A percentile compares a stretch with the other conserved stretches of the same genome.
Conservation (phyloP, 2,797 vertebrate species). For the Mycteria americana region DNA sequence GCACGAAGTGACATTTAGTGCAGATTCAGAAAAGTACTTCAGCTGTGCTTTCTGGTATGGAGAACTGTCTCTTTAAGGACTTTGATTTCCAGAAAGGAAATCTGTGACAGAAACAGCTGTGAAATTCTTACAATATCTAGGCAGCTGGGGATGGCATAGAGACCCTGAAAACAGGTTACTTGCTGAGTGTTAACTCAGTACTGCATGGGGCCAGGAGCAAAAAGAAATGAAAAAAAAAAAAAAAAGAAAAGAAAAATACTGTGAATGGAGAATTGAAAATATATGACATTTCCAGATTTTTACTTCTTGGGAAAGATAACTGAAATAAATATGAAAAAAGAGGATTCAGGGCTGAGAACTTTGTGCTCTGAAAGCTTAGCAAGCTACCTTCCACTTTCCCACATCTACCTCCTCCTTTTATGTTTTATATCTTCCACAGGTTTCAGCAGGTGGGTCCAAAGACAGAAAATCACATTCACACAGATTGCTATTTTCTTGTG, state of each 20-base stretch:
- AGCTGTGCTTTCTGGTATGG: background rate
- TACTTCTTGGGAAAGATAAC: background rate
- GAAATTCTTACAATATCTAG: background rate
- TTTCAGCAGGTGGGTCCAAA: background rate
- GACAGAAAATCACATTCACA: background rate
- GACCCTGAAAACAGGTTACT: background rate
- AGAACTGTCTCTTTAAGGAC: background rate
- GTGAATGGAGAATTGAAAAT: background rate
- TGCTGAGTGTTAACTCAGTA: background rate
- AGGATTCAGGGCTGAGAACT: background rate
- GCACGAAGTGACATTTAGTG: background rate
- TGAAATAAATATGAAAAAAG: background rate
- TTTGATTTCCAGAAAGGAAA: constrained; percentile 1
- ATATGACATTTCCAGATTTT: background rate
- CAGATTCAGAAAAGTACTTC: background rate
- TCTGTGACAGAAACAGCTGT: background rate
- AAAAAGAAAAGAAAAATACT: background rate
- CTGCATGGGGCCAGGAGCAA: background rate
- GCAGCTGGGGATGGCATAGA: background rate
- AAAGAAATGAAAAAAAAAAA: background rate
- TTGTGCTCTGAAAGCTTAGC: background rate
- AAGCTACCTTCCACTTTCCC: background rate
- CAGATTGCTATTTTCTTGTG: background rate
- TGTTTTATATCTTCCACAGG: background rate
- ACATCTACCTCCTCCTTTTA: background rate